Evolutionary conservation across 1,140 invertebrate genomes (phyloP), one percentile per base, ranked within the genome.

Genomic region (Zaprionus vittiger): DNA sequence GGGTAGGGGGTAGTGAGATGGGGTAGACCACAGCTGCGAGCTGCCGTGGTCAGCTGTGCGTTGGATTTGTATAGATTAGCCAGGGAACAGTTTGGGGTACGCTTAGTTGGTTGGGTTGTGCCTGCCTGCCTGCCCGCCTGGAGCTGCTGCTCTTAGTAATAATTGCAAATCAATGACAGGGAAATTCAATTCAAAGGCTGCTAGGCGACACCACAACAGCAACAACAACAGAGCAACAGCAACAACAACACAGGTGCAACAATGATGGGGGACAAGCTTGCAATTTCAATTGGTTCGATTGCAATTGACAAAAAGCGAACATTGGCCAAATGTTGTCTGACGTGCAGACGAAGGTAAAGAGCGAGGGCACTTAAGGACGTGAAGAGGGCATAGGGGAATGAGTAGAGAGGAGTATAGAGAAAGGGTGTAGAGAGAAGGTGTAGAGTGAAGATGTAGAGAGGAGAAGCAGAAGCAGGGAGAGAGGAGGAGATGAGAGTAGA

Each of bases 141-240:
- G 47, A 52, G 47, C 17, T 52, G 64, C 41, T 54, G 66, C 74
- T 77, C 75, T 81, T 80, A 71, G 73, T 77, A 77, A 82, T 82
- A 82, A 86, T 86, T 86, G 80, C 80, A 80, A 86, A 86, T 80
- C 83, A 82, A 86, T 85, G 80, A 86, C 70, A 72, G 81, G 57
- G 74, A 80, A 77, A 73, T 81, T 80, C 72, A 79, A 75, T 81
- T 81, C 60, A 73, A 77, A 77, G 74, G 74, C 69, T 64, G 69
- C 69, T 49, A 57, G 62, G 74, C 69, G 70, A 73, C 70, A 67
- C 74, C 69, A 49, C 47, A 61, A n/a, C 47, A 65, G 65, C 74
- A 77, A 56, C 44, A 71, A 59, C 65, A 62, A 38, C 37, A 34
- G 2, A 38, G 20, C 49, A 60, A 37, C 24, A 56, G 37, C 38